phyloP scores from a whole-genome alignment of 1,140 invertebrate species.

The Papilio polytes region DNA sequence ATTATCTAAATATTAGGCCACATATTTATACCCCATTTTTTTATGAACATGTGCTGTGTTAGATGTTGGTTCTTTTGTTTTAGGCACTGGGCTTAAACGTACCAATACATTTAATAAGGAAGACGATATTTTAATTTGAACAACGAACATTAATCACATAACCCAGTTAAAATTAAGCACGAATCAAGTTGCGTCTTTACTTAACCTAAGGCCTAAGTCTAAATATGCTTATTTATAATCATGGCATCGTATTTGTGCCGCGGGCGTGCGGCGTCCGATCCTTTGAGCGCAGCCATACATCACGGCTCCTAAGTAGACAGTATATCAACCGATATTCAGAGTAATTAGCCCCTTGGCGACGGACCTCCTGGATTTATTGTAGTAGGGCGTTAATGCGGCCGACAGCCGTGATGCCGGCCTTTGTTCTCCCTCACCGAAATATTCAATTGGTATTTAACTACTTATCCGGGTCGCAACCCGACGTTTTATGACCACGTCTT shows the following conservation, averaged over 20 bases:
- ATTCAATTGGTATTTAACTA: constrained; percentile 70
- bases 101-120: not conserved
- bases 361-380: constrained; percentile 81
- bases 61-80: too few species aligned
- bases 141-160: not conserved
- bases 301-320: constrained; percentile 81
- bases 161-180: constrained; percentile 24
- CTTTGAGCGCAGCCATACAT: constrained; percentile 79
- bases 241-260: constrained; percentile 63
- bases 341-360: constrained; percentile 82
- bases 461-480: constrained; percentile 21
- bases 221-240: constrained; percentile 81
- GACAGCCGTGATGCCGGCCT: constrained; percentile 79
- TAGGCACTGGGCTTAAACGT: too few species aligned
- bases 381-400: constrained; percentile 78
- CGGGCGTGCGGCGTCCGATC: constrained; percentile 74
- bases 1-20: not conserved
- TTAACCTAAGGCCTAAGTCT: constrained; percentile 49
- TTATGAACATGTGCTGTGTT: too few species aligned
- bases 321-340: constrained; percentile 82
- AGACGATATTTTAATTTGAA: not conserved
- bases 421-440: constrained; percentile 74
- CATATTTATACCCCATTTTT: not conserved
- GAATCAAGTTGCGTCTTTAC: constrained; percentile 36
- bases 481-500: constrained; percentile 22